These are phyloP conservation scores for Tromatobia lineatoria DNA, from an alignment of 2,888 invertebrate species.

Conservation along the genomic window DNA sequence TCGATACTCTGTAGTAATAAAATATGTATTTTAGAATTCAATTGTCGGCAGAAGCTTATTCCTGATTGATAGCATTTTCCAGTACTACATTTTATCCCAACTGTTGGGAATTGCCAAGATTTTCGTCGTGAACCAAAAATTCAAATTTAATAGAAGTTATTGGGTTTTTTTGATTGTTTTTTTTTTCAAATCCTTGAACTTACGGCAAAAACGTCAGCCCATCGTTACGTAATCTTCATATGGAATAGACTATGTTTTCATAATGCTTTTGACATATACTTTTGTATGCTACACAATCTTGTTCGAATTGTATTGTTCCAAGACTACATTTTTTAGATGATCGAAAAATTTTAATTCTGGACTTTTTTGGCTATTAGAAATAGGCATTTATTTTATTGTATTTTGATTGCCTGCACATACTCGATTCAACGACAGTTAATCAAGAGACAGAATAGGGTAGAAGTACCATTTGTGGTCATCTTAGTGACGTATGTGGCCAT, in stretches of 20 bases:
- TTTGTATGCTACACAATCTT: too few relatives aligned
- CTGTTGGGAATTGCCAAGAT: background rate
- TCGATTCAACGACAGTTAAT: background rate
- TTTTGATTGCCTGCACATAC: background rate
- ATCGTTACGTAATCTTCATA: too few relatives aligned
- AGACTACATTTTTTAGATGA: too few relatives aligned
- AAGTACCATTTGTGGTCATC: too few relatives aligned
- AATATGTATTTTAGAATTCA: background rate
- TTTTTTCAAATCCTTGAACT: too few relatives aligned
- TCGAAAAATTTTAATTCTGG: too few relatives aligned
- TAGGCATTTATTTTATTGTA: background rate
- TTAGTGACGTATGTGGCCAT: too few relatives aligned
- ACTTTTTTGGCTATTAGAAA: background rate
- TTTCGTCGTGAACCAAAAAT: background rate
- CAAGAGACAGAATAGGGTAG: too few relatives aligned
- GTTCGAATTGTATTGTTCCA: too few relatives aligned
- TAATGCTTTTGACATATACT: too few relatives aligned
- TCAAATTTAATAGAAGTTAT: background rate
- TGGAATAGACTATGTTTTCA: too few relatives aligned
- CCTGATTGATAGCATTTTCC: background rate
- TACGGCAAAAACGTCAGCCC: too few relatives aligned
- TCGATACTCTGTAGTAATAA: background rate
- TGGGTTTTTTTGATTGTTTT: background rate
- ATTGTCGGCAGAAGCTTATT: conserved; percentile 7
- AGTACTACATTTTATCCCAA: background rate